Percentiles rank a stretch among this genome's conserved stretches.
Evolutionary conservation across 2,113 vertebrate species (phyloP).

Genomic region (Uria aalge): DNA sequence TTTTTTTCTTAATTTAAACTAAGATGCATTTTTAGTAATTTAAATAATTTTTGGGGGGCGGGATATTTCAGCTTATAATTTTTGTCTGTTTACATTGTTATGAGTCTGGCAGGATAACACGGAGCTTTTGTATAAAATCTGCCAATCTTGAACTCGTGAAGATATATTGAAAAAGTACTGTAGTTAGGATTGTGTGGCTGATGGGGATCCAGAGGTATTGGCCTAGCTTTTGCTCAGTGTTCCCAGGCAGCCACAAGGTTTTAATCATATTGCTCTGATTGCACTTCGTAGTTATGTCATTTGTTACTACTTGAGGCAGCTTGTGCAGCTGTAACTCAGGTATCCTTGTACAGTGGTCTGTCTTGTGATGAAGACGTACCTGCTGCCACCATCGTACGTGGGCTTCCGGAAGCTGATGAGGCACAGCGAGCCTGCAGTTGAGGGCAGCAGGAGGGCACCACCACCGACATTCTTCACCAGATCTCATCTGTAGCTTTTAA

Average conservation of each 20-base stretch:
- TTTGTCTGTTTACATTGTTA: background rate
- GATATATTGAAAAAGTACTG: background rate
- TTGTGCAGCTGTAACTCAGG: background rate
- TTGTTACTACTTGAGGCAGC: background rate
- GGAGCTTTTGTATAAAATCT: background rate
- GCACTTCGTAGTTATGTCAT: background rate
- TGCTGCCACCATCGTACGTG: fast-evolving
- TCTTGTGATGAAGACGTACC: fast-evolving
- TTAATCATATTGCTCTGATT: background rate
- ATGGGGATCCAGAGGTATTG: background rate
- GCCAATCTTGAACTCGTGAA: background rate
- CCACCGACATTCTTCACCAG: background rate
- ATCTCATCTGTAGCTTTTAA: background rate
- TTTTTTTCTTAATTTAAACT: background rate
- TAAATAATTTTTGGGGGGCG: background rate
- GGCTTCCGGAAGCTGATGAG: background rate
- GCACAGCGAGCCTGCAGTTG: background rate
- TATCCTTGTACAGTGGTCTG: background rate
- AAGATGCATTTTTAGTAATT: background rate
- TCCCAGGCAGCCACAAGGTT: background rate
- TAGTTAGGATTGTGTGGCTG: background rate
- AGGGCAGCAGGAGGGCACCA: background rate
- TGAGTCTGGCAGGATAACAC: background rate
- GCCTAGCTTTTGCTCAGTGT: background rate
- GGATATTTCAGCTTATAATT: background rate